Conservation (phyloP, 2,113 vertebrate genomes). For the Eptesicus fuscus region DNA sequence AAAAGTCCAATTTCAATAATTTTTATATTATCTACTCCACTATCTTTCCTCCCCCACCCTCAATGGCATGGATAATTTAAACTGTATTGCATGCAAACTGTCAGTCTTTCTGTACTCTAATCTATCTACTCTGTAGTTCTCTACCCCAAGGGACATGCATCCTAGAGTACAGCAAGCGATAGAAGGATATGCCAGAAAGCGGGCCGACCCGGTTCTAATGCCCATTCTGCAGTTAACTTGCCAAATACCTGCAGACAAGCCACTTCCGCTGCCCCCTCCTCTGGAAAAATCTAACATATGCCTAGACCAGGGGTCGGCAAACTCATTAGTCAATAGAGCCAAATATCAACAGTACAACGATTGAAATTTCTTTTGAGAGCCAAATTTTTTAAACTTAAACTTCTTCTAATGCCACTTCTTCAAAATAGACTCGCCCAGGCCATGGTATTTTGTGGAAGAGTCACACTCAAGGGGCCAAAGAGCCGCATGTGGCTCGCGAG, state of each 20-base stretch:
- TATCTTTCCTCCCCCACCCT: background rate
- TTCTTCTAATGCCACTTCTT: no score
- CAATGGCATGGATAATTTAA: background rate
- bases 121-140: background rate
- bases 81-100: background rate
- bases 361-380: no score
- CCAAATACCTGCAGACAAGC: background rate
- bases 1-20: background rate
- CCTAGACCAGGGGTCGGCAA: no score
- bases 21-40: background rate
- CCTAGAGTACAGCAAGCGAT: background rate
- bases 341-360: no score
- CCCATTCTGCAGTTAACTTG: background rate
- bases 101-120: background rate
- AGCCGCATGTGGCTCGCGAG: no score
- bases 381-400: no score
- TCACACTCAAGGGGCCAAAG: no score
- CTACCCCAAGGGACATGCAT: background rate
- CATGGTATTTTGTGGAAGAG: no score
- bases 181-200: background rate
- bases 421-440: no score
- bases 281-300: background rate
- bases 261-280: background rate
- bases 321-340: no score
- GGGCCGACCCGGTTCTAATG: background rate